Evolutionary conservation across 2,888 invertebrate species (phyloP).

Genomic region (Euzophera pinguis): DNA sequence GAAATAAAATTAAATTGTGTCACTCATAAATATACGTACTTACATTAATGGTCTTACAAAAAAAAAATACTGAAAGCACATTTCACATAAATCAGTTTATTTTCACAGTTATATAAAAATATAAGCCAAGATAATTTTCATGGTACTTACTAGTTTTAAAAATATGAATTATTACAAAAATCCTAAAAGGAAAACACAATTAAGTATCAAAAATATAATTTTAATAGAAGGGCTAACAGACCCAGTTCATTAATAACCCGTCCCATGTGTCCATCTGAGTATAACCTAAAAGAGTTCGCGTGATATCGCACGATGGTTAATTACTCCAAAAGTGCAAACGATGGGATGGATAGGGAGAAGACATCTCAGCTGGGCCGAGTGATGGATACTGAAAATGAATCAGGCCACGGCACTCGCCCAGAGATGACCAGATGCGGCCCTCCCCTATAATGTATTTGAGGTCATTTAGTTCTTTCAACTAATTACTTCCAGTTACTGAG

Average conservation of each 20-base stretch:
- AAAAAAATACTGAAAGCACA: no score
- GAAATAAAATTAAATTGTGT: no score
- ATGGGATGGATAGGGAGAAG: constrained; percentile 53
- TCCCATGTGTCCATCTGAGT: constrained; percentile 4
- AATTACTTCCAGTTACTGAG: constrained; percentile 25
- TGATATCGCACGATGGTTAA: constrained; percentile 37
- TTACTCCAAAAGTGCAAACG: constrained; percentile 49
- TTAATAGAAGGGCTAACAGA: not conserved
- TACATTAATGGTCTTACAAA: no score
- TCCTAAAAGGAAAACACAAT: no score
- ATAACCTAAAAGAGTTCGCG: constrained; percentile 16
- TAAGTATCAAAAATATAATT: not conserved
- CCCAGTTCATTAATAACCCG: not conserved
- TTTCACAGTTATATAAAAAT: no score
- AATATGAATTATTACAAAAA: no score
- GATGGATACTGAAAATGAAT: constrained; percentile 74
- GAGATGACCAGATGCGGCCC: constrained; percentile 58
- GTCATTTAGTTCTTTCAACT: constrained; percentile 45
- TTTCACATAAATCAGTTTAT: no score
- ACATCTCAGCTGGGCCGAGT: constrained; percentile 61
- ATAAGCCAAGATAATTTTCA: no score
- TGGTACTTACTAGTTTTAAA: no score
- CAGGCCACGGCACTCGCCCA: constrained; percentile 59
- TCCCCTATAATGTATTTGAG: constrained; percentile 45
- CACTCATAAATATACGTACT: no score